These are phyloP conservation scores for Xestoiulus laeticollis DNA, from an alignment of 2,888 invertebrate species.

Conservation along the genomic window DNA sequence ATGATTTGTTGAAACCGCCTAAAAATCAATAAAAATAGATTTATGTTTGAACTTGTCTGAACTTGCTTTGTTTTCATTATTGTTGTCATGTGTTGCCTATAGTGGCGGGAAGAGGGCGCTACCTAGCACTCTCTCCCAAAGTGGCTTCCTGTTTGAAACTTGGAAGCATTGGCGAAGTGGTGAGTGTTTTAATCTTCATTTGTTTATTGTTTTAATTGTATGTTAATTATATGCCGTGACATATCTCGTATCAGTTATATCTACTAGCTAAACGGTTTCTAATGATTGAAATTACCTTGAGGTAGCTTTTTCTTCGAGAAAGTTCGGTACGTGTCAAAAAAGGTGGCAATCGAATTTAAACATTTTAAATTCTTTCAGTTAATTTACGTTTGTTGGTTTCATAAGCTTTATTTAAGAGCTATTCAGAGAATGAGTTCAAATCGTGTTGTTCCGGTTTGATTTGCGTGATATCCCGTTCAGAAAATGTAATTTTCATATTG, in stretches of 20 bases:
- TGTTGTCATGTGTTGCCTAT: not conserved
- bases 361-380: too few relatives aligned
- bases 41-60: slow-evolving; percentile 50
- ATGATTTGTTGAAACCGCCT: slow-evolving; percentile 52
- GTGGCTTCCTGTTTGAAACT: not conserved
- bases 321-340: too few relatives aligned
- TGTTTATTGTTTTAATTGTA: not conserved
- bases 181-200: slow-evolving; percentile 27
- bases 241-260: too few relatives aligned
- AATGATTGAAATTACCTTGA: too few relatives aligned
- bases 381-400: too few relatives aligned
- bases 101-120: not conserved
- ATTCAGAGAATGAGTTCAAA: too few relatives aligned
- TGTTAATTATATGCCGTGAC: too few relatives aligned
- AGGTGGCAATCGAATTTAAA: too few relatives aligned
- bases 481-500: not conserved
- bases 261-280: too few relatives aligned
- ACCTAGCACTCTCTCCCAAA: not conserved
- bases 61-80: not conserved
- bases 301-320: too few relatives aligned
- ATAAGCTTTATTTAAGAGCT: too few relatives aligned
- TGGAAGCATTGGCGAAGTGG: not conserved
- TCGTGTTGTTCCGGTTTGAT: not conserved
- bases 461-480: not conserved
- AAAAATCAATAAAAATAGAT: slow-evolving; percentile 53